Conservation (phyloP, 92 coral and sea anemone genomes). For the Phenganax stokvisi region DNA sequence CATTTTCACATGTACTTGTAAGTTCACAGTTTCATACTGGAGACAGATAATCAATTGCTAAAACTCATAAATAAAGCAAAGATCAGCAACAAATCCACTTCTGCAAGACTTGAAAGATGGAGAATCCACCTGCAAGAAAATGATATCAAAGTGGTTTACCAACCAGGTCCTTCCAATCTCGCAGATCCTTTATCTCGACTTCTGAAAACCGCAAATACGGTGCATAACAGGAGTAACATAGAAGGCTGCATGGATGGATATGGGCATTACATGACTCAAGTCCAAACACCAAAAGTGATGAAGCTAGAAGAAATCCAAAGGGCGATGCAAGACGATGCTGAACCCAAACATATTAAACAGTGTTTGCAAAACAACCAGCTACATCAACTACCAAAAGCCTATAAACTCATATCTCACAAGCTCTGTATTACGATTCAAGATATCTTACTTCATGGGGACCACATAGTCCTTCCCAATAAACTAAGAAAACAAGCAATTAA, state of each 20-base stretch:
- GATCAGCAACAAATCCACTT: slow-evolving; percentile 33
- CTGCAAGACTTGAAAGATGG: slow-evolving; percentile 54
- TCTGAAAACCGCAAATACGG: no score
- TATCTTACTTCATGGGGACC: background rate
- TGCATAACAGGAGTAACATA: background rate
- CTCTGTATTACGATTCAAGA: background rate
- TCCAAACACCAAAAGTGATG: no score
- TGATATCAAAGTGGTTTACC: slow-evolving; percentile 39
- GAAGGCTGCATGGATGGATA: background rate
- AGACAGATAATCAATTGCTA: slow-evolving; percentile 50
- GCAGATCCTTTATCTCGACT: no score
- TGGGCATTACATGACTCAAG: background rate
- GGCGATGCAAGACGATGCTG: no score
- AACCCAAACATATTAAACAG: no score
- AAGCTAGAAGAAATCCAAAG: no score
- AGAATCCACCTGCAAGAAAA: slow-evolving; percentile 46
- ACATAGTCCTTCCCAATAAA: slow-evolving; percentile 32
- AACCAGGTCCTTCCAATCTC: background rate
- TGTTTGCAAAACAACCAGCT: background rate
- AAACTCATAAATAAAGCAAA: slow-evolving; percentile 48
- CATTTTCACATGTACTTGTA: slow-evolving; percentile 26
- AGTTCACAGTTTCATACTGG: slow-evolving; percentile 38
- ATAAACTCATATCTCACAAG: background rate
- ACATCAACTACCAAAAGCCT: background rate
- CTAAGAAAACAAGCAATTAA: slow-evolving; percentile 38